Base-by-base conservation (phyloP, 2,113 vertebrate genomes). In the Rhabdomys dilectus region DNA sequence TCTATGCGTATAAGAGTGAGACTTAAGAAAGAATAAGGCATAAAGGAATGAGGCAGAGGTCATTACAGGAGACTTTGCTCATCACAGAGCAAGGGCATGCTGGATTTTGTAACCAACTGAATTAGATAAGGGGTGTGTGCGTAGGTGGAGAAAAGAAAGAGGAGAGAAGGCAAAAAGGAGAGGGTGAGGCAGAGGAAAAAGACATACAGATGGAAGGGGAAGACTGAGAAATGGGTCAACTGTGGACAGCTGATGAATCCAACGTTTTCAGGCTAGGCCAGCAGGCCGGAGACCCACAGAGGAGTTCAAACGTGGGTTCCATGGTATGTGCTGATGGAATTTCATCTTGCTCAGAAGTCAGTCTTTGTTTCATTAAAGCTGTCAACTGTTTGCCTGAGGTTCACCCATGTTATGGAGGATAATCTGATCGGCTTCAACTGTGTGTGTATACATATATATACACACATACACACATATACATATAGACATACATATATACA, bases 381-480 rank as follows among this genome's bases (percentile, higher is more conserved):
- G 70, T 89, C 58, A 53, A 0, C 31, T 86, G 53, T n/a, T 88
- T 60, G 26, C 16, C 88, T 75, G 62, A 80, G 26, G 0, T 42
- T 45, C 51, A 76, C 39, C 80, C 72, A n/a, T 31, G 45, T 68
- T 53, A 56, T 76, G 73, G 42, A 77, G 80, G 11, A 5, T 45
- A 66, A 95, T 89, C 56, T 96, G 48, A n/a, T 89, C 58, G 31
- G n/a, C 19, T 24, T 93, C 51, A 72, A 45, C 39, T 60, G 58
- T 60, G 60, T 60, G 21, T 60, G 9, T 51, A 51, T 9, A 51
- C 10, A 11, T 9, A 51, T 51, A 22, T 5, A 60, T 5, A 60
- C 58, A 60, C 58, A 60, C 58, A 60, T 5, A 60, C 58, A 60
- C 58, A 60, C 58, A 60, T 5, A 60, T 17, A 60, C 58, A 60